Percentiles rank a stretch among this genome's conserved stretches.
These are phyloP conservation scores for Tridacna crocea DNA, from an alignment of 2,888 invertebrate genomes.

Conservation along the genomic window DNA sequence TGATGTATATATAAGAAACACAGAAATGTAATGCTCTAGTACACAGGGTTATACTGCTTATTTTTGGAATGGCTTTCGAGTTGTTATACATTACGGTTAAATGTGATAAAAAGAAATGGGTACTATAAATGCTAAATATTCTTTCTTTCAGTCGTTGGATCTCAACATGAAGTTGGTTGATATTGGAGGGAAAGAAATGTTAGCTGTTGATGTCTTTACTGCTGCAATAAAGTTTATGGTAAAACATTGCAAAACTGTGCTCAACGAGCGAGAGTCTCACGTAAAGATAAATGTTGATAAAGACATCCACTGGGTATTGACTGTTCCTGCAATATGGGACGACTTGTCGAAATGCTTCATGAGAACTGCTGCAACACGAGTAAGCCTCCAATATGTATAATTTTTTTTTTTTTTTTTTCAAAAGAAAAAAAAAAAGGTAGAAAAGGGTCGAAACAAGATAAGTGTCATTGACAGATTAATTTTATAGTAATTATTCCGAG, in stretches of 20 bases:
- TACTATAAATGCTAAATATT: not conserved
- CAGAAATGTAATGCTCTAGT: no score
- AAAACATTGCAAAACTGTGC: conserved; percentile 18
- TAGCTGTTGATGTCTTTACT: conserved; percentile 43
- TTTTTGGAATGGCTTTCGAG: no score
- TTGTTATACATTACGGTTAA: no score
- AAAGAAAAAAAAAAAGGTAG: no score
- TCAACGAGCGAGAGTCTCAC: not conserved
- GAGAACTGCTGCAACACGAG: conserved; percentile 37
- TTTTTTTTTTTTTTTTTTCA: no score
- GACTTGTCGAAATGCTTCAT: conserved; percentile 41
- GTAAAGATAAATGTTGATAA: not conserved
- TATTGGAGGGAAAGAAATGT: conserved; percentile 36
- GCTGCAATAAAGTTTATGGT: conserved; percentile 44
- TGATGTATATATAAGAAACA: no score
- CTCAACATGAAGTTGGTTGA: conserved; percentile 45
- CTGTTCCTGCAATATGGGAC: conserved; percentile 43
- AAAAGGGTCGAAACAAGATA: no score
- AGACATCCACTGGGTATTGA: conserved; percentile 17
- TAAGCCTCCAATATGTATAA: no score
- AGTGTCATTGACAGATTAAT: no score
- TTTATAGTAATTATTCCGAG: no score
- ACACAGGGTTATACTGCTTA: no score
- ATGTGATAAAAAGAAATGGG: no score
- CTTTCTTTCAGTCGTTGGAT: conserved; percentile 32